These are phyloP conservation scores for Xanthorhoe designata DNA, from an alignment of 2,888 invertebrate species.

Conservation along the genomic window DNA sequence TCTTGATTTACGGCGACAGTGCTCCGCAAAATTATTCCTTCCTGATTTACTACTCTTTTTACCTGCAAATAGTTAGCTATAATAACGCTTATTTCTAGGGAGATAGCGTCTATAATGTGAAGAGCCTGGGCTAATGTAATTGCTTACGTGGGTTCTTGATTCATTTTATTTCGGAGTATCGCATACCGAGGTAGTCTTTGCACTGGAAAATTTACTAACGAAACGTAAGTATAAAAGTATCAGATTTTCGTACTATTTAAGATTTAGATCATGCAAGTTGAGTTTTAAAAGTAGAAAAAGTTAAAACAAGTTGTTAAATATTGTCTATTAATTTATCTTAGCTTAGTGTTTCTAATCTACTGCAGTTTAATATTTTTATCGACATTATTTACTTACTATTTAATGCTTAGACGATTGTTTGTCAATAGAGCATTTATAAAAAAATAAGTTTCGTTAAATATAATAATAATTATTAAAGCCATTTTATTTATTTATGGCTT, in stretches of 20 bases:
- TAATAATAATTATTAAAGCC: too few species aligned
- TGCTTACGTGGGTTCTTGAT: constrained; percentile 22
- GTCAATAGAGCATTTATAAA: too few species aligned
- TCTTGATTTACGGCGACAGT: constrained; percentile 44
- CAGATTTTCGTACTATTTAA: not conserved
- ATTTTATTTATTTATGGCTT: too few species aligned
- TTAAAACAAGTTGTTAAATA: too few species aligned
- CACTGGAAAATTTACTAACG: not conserved
- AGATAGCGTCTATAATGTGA: constrained; percentile 23
- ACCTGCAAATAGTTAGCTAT: constrained; percentile 52
- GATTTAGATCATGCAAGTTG: too few species aligned
- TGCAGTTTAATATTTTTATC: too few species aligned
- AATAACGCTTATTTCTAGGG: constrained; percentile 8
- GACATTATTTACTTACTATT: too few species aligned
- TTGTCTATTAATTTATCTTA: too few species aligned
- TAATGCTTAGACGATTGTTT: too few species aligned
- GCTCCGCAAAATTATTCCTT: constrained; percentile 69
- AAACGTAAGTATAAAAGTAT: not conserved
- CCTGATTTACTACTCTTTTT: constrained; percentile 74
- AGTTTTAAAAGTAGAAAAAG: too few species aligned
- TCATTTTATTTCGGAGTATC: constrained; percentile 2
- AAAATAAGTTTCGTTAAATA: too few species aligned
- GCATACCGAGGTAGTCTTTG: not conserved
- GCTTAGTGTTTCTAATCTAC: too few species aligned
- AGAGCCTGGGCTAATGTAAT: constrained; percentile 9